Percentiles rank a stretch among this genome's conserved stretches.
These are phyloP conservation scores for Laterallus jamaicensis DNA, from an alignment of 2,113 vertebrate species.

Conservation along the genomic window DNA sequence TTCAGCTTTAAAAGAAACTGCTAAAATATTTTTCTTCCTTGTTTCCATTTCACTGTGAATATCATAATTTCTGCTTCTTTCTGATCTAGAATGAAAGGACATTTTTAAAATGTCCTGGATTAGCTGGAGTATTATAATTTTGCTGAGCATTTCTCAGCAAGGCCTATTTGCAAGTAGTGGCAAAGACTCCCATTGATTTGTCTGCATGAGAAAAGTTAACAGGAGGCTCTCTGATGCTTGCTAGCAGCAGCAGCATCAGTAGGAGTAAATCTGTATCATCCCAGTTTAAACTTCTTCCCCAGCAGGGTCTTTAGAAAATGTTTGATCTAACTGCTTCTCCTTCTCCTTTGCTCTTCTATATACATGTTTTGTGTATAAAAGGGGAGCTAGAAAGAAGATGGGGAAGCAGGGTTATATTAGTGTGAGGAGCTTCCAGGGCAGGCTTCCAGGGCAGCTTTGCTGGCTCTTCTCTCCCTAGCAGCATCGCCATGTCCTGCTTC, in stretches of 20 bases:
- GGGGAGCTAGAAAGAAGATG: constrained; percentile 65
- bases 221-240: not conserved
- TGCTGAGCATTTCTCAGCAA: not conserved
- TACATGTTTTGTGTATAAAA: constrained; percentile 30
- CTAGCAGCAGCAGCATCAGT: not conserved
- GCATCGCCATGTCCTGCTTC: constrained; percentile 51
- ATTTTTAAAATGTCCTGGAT: not conserved
- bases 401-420: constrained; percentile 61
- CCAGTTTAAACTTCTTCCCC: constrained; percentile 36
- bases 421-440: constrained; percentile 48
- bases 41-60: not conserved
- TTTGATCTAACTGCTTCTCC: constrained; percentile 47
- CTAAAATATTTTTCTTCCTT: not conserved
- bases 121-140: not conserved
- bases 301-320: constrained; percentile 8
- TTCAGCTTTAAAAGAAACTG: not conserved
- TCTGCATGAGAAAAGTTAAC: not conserved
- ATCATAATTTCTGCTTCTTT: not conserved
- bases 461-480: constrained; percentile 67
- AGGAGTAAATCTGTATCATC: constrained; percentile 15
- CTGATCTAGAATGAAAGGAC: not conserved
- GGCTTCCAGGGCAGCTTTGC: constrained; percentile 53
- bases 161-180: not conserved
- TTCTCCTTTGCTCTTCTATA: constrained; percentile 65
- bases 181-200: not conserved